Percentiles rank a stretch among this genome's conserved stretches.
Evolutionary conservation across 2,797 vertebrate species (phyloP).

Genomic region (Hirundo rustica): DNA sequence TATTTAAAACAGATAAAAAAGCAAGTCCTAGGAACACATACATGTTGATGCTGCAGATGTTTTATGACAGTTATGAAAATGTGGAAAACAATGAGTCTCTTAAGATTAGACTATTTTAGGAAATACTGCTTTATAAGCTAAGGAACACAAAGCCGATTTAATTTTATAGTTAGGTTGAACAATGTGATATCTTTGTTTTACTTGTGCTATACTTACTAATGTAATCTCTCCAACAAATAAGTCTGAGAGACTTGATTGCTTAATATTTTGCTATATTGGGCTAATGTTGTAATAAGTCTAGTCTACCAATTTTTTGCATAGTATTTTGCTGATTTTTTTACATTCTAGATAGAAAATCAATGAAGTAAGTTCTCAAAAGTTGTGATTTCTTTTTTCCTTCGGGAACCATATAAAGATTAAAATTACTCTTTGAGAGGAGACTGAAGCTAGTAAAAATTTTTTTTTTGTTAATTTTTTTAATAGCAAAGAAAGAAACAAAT

Average conservation of each 20-base stretch:
- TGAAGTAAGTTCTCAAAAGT: background rate
- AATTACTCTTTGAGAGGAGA: background rate
- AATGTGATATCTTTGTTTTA: background rate
- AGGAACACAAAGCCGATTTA: background rate
- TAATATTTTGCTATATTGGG: background rate
- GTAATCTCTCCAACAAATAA: background rate
- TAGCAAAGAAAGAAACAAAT: background rate
- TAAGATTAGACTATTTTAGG: background rate
- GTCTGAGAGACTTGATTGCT: background rate
- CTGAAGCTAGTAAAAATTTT: background rate
- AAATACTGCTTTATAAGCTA: background rate
- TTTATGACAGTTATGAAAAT: background rate
- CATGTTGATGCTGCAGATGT: background rate
- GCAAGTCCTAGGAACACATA: background rate
- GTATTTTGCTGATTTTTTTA: background rate
- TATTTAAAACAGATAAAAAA: background rate
- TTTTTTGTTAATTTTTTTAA: background rate
- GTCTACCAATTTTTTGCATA: background rate
- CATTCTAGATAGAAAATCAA: constrained; percentile 2
- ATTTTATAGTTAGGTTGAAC: background rate
- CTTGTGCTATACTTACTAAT: background rate
- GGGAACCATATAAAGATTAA: background rate
- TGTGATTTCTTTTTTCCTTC: background rate
- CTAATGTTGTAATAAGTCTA: background rate
- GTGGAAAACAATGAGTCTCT: background rate